Base-by-base conservation (phyloP, 92 coral and sea anemone genomes). In the Paragorgia papillata region DNA sequence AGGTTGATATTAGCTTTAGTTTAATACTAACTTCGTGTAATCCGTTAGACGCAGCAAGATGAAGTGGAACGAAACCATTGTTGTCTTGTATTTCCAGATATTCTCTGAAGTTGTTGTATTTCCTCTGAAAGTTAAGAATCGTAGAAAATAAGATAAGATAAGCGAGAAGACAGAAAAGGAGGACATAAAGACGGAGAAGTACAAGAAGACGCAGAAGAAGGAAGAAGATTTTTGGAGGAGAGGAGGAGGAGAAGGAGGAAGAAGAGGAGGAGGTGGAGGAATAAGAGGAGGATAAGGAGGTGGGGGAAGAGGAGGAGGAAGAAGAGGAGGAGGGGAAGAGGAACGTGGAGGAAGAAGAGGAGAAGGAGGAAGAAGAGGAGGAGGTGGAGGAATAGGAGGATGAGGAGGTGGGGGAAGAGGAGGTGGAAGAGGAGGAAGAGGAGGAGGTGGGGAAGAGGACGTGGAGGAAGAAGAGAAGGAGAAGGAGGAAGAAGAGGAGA, bases 1-100 rank as follows among this genome's bases (percentile, higher is more conserved):
- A n/a, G n/a, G 43, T 55, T 9, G 26, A 55, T 2, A 27, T 21
- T n/a, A n/a, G n/a, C n/a, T n/a, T n/a, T n/a, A n/a, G n/a, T n/a
- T n/a, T n/a, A 20, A 8, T 7, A 58, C 77, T 33, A 33, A 71
- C 78, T 40, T 71, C 21, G 64, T 29, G 37, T 31, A 64, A 53
- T 5, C 78, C 78, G 34, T 1, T 14, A 12, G 32, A 9, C 10
- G 78, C 78, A 9, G 78, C 78, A 14, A 12, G 20, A 33, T 71
- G 78, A 28, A 71, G 78, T 12, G 78, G 3, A 2, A 34, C 22
- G 21, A 31, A 51, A 7, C 78, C 78, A 51, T 31, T 2, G 12
- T 53, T 34, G 41, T 71, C 78, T 19, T 55, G 40, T 3, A 1
- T 5, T 15, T 53, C 3, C 5, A 71, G 78, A 30, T 51, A 71